These are phyloP conservation scores for Megalops cyprinoides DNA, from an alignment of 2,797 vertebrate species.

Conservation along the genomic window DNA sequence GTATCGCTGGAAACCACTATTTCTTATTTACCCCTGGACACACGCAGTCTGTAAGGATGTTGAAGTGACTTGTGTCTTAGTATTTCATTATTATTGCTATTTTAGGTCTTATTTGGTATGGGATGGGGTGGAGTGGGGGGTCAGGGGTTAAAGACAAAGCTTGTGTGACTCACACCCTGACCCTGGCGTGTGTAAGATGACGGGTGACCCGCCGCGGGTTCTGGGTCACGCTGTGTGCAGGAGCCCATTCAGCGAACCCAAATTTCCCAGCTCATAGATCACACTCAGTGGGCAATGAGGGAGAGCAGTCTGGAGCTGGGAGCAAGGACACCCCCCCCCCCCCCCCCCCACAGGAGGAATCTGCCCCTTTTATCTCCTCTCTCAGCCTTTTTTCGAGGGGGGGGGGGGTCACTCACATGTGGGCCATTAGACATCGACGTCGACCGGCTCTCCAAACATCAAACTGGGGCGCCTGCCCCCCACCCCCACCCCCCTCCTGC, in stretches of 20 bases:
- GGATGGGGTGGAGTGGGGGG: not conserved
- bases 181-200: conserved; percentile 18
- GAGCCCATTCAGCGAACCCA: conserved; percentile 18
- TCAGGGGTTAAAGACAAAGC: not conserved
- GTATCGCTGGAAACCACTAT: not conserved
- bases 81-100: not conserved
- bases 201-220: conserved; percentile 6
- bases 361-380: conserved; percentile 4
- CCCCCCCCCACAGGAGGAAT: not conserved
- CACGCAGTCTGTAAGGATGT: not conserved
- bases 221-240: not conserved
- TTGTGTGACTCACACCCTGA: not conserved
- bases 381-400: conserved; percentile 7
- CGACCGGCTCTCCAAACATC: not conserved
- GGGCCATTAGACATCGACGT: conserved; percentile 15
- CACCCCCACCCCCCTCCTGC: not conserved
- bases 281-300: conserved; percentile 14
- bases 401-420: conserved; percentile 22
- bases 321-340: not conserved
- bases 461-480: not conserved
- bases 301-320: not conserved
- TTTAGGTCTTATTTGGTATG: not conserved
- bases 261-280: conserved; percentile 22
- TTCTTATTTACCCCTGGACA: not conserved
- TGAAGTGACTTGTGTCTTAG: not conserved